Evolutionary conservation across 1,140 invertebrate species (phyloP).

Genomic region (Zophobas atratus): DNA sequence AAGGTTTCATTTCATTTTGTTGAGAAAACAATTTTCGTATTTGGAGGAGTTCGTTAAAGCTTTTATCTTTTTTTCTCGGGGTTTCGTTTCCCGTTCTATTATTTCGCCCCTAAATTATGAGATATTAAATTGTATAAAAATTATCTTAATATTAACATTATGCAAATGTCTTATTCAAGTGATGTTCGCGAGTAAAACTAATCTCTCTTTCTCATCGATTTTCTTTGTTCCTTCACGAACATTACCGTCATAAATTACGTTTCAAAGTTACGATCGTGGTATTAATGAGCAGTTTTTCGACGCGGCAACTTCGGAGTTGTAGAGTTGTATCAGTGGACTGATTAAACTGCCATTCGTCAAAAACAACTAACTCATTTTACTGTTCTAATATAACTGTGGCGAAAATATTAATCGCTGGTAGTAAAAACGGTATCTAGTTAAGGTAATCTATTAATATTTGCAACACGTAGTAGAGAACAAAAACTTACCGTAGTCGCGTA

Average conservation of each 20-base stretch:
- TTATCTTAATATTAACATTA: conserved; percentile 35
- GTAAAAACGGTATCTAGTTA: no score
- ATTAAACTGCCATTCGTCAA: no score
- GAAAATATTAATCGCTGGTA: no score
- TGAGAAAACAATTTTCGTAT: conserved; percentile 35
- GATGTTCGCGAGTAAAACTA: conserved; percentile 29
- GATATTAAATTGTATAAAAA: conserved; percentile 22
- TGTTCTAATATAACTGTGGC: no score
- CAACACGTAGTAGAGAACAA: no score
- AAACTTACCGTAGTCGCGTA: no score
- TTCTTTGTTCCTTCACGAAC: conserved; percentile 41
- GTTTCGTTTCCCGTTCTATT: not conserved
- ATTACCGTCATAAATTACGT: conserved; percentile 41
- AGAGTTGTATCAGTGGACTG: no score
- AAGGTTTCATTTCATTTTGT: conserved; percentile 38
- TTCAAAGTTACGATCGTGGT: not conserved
- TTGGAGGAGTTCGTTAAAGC: conserved; percentile 19
- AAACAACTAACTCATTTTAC: no score
- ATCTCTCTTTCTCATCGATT: conserved; percentile 44
- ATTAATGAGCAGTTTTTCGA: conserved; percentile 12
- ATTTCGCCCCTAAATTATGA: conserved; percentile 6
- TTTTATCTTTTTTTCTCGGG: conserved; percentile 18
- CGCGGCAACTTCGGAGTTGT: no score
- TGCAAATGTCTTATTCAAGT: conserved; percentile 11
- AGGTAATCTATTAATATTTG: no score